Evolutionary conservation across 2,113 vertebrate genomes (phyloP), one percentile per base, ranked within the genome.

Genomic region (Leptocoma aspasia): DNA sequence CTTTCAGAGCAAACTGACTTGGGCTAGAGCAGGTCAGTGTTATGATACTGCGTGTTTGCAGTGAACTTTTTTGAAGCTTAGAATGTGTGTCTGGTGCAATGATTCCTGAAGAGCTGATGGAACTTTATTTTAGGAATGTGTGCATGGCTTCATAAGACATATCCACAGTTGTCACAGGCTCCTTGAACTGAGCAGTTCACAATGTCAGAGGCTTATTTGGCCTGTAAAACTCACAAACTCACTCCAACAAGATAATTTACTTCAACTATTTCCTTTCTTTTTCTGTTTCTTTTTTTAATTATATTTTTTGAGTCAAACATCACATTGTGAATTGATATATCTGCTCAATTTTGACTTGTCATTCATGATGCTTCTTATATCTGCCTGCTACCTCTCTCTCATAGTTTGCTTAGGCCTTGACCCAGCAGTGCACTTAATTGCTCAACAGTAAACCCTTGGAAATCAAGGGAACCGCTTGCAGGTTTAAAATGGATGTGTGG

Each of bases 351-450:
- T 87, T 33, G 57, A 41, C 54, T 56, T 86, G 24, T 35, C 69
- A 53, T 94, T 94, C 37, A 49, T 41, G n/a, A 65, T 68, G 18
- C 13, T 84, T 21, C 30, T 65, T 57, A 0, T 35, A 21, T 56
- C 37, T 79, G 35, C 26, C 31, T 79, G 24, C 65, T 76, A 14
- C 42, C 9, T 72, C 49, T 63, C 0, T 63, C 30, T 73, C 22
- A 6, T 53, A 15, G 50, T 85, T 94, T 77, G 19, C 66, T 63
- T 80, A 91, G 87, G 79, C 82, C 75, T 65, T 82, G 59, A 39
- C 91, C 87, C 75, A 95, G 75, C 73, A 94, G 66, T 92, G 59
- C 83, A 57, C 65, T 94, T 82, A 82, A 53, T 72, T 86, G 63
- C 50, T 77, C 22, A 39, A 6, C 10, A 82, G 30, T 63, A 59